Conservation (phyloP, 2,888 invertebrate genomes). For the Pomacea canaliculata region DNA sequence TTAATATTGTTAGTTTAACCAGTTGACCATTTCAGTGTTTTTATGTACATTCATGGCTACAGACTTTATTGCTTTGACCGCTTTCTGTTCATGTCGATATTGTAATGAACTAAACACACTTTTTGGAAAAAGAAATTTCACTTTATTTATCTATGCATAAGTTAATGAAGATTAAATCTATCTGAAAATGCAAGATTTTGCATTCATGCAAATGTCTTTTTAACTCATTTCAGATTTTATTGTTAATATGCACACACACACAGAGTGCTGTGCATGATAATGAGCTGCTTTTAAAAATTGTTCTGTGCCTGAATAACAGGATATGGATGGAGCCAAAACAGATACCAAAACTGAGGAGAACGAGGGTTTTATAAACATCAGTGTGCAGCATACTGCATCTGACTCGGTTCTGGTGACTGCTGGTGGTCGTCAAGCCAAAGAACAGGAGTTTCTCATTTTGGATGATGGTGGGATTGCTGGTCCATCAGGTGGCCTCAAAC, state of each 20-base stretch:
- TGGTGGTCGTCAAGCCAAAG: no score
- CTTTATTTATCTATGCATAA: no score
- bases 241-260: neutral
- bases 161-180: no score
- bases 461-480: neutral
- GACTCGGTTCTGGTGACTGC: neutral
- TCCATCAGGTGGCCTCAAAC: neutral
- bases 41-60: no score
- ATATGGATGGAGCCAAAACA: slow-evolving; percentile 7
- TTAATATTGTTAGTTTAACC: no score
- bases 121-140: no score
- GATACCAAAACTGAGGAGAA: slow-evolving; percentile 5
- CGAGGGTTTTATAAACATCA: slow-evolving; percentile 47
- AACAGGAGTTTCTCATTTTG: neutral
- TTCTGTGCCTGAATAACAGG: slow-evolving; percentile 5
- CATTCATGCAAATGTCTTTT: no score
- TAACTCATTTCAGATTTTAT: neutral
- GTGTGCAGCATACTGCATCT: slow-evolving; percentile 29
- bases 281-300: neutral
- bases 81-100: no score
- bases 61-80: no score
- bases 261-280: neutral
- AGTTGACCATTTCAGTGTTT: no score
- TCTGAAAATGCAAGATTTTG: no score
- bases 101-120: no score